A percentile compares a stretch with the other conserved stretches of the same genome.
These are phyloP conservation scores for Microtus richardsoni DNA, from an alignment of 2,113 vertebrate species.

Conservation along the genomic window DNA sequence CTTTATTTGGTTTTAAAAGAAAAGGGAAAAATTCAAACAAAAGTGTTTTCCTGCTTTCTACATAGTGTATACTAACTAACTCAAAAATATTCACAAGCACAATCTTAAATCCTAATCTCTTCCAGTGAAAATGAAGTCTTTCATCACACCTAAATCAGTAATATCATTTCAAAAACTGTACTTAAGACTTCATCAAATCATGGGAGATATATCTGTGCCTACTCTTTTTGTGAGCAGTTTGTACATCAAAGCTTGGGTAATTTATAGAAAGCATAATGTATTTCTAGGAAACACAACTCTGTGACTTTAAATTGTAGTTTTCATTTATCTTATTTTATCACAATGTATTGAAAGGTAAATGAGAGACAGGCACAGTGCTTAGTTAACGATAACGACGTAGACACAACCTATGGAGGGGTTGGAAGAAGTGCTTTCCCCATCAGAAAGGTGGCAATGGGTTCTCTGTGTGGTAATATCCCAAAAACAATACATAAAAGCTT, in stretches of 20 bases:
- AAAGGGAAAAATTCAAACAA: not conserved
- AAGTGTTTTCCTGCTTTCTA: not conserved
- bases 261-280: not conserved
- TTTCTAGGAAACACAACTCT: not conserved
- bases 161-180: not conserved
- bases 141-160: not conserved
- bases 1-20: not conserved
- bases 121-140: not conserved
- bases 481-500: not conserved
- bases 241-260: not conserved
- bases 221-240: not conserved
- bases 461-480: not conserved
- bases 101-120: not conserved
- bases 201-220: not conserved
- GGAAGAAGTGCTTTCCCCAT: not conserved
- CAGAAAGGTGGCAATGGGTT: not conserved
- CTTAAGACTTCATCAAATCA: slow-evolving; percentile 9
- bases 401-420: not conserved
- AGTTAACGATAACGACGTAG: not conserved
- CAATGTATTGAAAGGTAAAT: not conserved
- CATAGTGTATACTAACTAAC: not conserved
- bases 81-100: not conserved
- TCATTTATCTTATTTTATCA: not conserved
- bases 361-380: not conserved
- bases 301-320: not conserved